A percentile compares a stretch with the other conserved stretches of the same genome.
These are phyloP conservation scores for Hipposideros larvatus DNA, from an alignment of 2,797 vertebrate genomes.

Conservation along the genomic window DNA sequence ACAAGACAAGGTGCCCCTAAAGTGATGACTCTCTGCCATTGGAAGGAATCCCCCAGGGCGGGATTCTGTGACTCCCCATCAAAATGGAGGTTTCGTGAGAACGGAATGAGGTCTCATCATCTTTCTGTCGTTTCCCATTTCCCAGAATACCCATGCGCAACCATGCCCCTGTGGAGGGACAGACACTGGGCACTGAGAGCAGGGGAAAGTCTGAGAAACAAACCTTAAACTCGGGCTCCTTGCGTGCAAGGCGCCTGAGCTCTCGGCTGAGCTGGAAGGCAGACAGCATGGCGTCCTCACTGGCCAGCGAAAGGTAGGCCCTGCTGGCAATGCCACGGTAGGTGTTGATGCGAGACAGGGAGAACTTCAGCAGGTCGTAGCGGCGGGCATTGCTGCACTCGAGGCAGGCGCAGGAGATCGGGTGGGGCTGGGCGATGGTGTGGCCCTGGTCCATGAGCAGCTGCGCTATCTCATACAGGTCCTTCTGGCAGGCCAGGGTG, in stretches of 20 bases:
- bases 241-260: conserved; percentile 92
- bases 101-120: background rate
- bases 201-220: background rate
- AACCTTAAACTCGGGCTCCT: conserved; percentile 97
- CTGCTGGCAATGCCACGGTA: conserved; percentile 95
- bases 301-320: conserved; percentile 93
- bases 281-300: conserved; percentile 93
- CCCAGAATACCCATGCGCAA: background rate
- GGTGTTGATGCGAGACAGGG: conserved; percentile 96
- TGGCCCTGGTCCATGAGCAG: conserved; percentile 95
- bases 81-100: background rate
- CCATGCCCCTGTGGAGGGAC: background rate
- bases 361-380: conserved; percentile 96
- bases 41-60: background rate
- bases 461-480: conserved; percentile 94
- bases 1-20: background rate
- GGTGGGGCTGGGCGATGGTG: conserved; percentile 92
- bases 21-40: background rate
- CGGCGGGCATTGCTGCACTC: conserved; percentile 94
- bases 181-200: accelerated
- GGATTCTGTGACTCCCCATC: background rate
- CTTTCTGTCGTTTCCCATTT: background rate
- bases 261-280: conserved; percentile 94
- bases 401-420: conserved; percentile 93
- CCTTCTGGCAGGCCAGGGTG: conserved; percentile 95